Base-by-base conservation (phyloP, 2,113 vertebrate genomes). In the Lathamus discolor region DNA sequence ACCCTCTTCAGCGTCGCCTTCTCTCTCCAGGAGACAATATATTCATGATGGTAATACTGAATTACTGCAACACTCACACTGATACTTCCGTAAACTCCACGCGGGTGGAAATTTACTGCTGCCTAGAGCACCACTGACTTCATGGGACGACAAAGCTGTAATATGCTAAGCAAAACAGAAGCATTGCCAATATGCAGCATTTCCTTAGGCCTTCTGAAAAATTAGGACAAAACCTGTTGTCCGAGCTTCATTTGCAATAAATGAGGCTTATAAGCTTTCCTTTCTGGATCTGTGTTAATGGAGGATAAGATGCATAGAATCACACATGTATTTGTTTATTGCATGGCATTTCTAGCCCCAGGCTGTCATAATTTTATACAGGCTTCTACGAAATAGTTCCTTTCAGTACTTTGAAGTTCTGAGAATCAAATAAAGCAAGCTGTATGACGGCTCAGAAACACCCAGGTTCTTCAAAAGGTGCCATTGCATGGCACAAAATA, bases 151-250 rank as follows among this genome's bases (percentile, higher is more conserved):
- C 18, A 87, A 92, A 93, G 37, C 28, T 62, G 5, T 43, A 77
- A 73, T 67, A 70, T 6, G 27, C 51, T 83, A 83, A 92, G 63
- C 20, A 93, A 82, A 91, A 83, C 19, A 90, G 66, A 85, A 92
- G 10, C 35, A 54, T 37, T 93, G 77, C 37, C 52, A 62, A 25
- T 37, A 18, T 70, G 63, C 33, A 88, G n/a, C 1, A 61, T 76
- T 83, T 92, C 85, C 67, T 43, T n/a, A 63, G 49, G 85, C 75
- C 67, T 86, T 79, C 70, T 83, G 49, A 85, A 87, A 92, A 95
- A 89, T 14, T 7, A 73, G 80, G 77, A 68, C 61, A 76, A 84
- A 87, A 92, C 25, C 28, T 81, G 35, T 15, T 73, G 20, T 70
- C 75, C 13, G 14, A 75, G 7, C 23, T 81, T 83, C 1, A 1